Evolutionary conservation across 2,113 vertebrate genomes (phyloP).

Genomic region (Chloropsis hardwickii): DNA sequence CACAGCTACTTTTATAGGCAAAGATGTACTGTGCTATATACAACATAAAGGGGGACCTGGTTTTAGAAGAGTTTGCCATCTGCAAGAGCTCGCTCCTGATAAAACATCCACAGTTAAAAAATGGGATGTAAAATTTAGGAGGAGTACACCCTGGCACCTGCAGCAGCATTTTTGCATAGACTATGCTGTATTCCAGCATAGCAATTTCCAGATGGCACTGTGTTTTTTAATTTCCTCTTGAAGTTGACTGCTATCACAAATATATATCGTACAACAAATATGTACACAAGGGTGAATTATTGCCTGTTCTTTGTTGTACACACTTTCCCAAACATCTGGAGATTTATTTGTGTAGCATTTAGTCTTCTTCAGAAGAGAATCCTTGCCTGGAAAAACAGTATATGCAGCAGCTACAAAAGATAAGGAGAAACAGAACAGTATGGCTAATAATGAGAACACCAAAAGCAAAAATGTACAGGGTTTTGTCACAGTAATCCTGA

Average conservation of each 20-base stretch:
- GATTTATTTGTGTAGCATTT: background rate
- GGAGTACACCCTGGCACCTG: background rate
- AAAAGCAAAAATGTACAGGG: constrained; percentile 64
- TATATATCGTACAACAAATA: background rate
- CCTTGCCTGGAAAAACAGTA: constrained; percentile 51
- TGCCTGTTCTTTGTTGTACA: constrained; percentile 8
- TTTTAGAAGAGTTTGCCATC: background rate
- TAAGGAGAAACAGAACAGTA: constrained; percentile 45
- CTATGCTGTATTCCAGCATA: background rate
- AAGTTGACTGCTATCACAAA: background rate
- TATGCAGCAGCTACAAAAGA: constrained; percentile 59
- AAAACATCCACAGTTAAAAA: background rate
- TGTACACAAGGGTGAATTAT: background rate
- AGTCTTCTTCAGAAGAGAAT: constrained; percentile 49
- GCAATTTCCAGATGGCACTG: background rate
- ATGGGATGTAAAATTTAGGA: background rate
- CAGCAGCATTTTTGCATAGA: constrained; percentile 13
- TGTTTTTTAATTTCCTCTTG: background rate
- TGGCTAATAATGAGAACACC: constrained; percentile 67
- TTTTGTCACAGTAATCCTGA: constrained; percentile 72
- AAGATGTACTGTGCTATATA: background rate
- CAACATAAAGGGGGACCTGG: background rate
- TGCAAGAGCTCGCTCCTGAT: background rate
- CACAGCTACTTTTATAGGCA: background rate
- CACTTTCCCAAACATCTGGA: background rate